Percentiles rank a stretch among this genome's conserved stretches.
Conservation (phyloP, 2,888 invertebrate genomes). For the Leucophora obtusa region DNA sequence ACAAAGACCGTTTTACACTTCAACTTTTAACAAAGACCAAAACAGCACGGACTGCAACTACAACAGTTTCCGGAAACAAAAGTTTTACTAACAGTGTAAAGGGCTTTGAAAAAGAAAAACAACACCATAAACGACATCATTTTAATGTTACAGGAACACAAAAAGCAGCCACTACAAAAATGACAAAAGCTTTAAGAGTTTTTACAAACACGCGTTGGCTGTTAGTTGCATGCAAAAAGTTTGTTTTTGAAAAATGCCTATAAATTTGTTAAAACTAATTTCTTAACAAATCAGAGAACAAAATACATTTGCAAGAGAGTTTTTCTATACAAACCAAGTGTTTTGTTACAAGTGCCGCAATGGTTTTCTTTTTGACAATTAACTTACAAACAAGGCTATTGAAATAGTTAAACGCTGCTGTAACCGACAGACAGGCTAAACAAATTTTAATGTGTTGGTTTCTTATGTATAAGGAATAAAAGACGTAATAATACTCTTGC, state of each 20-base stretch:
- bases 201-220: constrained; percentile 36
- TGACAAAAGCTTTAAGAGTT: constrained; percentile 45
- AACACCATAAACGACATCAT: constrained; percentile 32
- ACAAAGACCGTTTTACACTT: constrained; percentile 41
- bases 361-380: constrained; percentile 39
- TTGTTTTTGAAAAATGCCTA: constrained; percentile 36
- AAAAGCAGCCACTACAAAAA: constrained; percentile 29
- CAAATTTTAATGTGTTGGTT: too few species aligned
- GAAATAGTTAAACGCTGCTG: constrained; percentile 1
- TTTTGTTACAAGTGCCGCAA: constrained; percentile 44
- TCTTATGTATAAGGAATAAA: too few species aligned
- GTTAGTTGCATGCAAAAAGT: constrained; percentile 27
- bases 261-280: constrained; percentile 12
- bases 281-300: constrained; percentile 48
- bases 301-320: constrained; percentile 34
- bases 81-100: constrained; percentile 34
- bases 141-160: constrained; percentile 45
- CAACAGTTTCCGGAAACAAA: constrained; percentile 33
- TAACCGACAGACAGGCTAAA: neutral
- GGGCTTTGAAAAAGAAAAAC: constrained; percentile 9
- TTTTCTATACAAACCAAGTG: constrained; percentile 19
- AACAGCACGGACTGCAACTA: constrained; percentile 20
- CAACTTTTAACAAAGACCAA: constrained; percentile 36
- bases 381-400: constrained; percentile 32
- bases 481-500: too few species aligned